Base-by-base conservation (phyloP, 1,140 invertebrate species). In the Drosophila punjabiensis region DNA sequence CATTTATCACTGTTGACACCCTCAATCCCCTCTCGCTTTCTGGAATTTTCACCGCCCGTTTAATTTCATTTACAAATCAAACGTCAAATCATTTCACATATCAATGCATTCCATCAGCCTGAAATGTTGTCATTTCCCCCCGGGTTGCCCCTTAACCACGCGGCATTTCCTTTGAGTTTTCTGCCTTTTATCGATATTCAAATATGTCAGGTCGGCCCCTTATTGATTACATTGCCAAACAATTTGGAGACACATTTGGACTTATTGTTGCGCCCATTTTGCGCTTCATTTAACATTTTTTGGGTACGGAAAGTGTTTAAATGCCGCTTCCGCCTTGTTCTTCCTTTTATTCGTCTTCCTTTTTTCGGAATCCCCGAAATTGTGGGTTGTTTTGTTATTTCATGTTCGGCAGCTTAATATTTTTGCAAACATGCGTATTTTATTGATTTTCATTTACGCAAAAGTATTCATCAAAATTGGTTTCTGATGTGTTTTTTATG, bases 51-150 rank as follows among this genome's bases (percentile, higher is more conserved):
- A 45, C 28, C 70, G 75, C 75, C 52, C 80, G 53, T 88, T 89
- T 88, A 81, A 88, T 88, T 88, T 88, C 66, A 88, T 88, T 84
- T 79, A 81, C 79, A 81, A 84, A 89, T 84, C 77, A 81, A 88
- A 89, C 83, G 78, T 73, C 78, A 88, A 88, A 85, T 81, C 78
- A 77, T 73, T 88, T 88, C 74, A 85, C 85, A 88, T 88, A 88
- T 89, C 85, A 88, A 65, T 88, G 85, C 69, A 89, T 81, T 89
- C 77, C 61, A 59, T 61, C 74, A 55, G 61, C 10, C 66, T 52
- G 43, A 61, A 82, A 70, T 81, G 67, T 67, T 77, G 66, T 63
- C 73, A 52, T 63, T 63, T 59, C 30, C 50, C n/a, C 10, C 28
- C 50, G n/a, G 2, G 1, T 53, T 33, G 10, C 24, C 11, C 41